phyloP scores from a whole-genome alignment of 2,888 invertebrate genomes.

The Tiliacea citrago region DNA sequence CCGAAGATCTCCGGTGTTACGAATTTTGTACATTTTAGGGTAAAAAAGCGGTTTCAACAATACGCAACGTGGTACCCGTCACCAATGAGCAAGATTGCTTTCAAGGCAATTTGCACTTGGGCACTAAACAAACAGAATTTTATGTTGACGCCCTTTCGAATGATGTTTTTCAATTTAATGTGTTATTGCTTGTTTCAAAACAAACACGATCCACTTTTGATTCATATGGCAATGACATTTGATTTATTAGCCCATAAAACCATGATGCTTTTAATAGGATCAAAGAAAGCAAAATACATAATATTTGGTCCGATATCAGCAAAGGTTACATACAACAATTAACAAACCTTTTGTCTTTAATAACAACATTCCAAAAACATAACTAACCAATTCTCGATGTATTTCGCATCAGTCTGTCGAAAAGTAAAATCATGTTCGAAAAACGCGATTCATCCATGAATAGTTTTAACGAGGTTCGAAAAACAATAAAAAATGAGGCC shows the following conservation, averaged over 20 bases:
- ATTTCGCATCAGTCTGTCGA: constrained; percentile 17
- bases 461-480: constrained; percentile 74
- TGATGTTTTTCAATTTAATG: not conserved
- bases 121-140: not conserved
- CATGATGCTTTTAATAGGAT: not conserved
- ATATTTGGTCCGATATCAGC: not conserved
- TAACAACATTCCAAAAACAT: constrained; percentile 12
- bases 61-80: not conserved
- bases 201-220: not conserved
- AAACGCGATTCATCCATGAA: constrained; percentile 61
- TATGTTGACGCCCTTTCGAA: not conserved
- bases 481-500: constrained; percentile 67
- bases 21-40: not conserved
- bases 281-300: not conserved
- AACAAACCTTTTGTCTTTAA: not conserved
- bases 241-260: not conserved
- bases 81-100: not conserved
- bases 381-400: not conserved
- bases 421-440: constrained; percentile 37
- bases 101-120: not conserved
- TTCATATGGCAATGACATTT: not conserved
- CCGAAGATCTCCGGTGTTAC: not conserved
- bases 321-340: not conserved
- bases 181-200: not conserved
- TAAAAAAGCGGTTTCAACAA: not conserved